These are phyloP conservation scores for Dysidea cf. avara DNA, from an alignment of 37 sponge, comb jelly and placozoan genomes.

Conservation along the genomic window DNA sequence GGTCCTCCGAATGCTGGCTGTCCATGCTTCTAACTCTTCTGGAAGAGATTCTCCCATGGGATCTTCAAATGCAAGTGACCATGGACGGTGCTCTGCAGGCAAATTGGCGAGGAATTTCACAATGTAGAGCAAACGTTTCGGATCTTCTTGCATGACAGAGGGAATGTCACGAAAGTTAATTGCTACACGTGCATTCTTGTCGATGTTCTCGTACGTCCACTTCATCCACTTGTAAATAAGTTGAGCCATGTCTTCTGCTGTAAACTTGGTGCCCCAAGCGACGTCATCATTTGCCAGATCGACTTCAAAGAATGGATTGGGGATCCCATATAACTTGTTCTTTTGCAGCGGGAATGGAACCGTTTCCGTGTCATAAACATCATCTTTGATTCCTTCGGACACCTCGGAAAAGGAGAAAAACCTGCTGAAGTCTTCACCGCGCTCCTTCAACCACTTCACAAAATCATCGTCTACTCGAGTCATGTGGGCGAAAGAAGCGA, in stretches of 20 bases:
- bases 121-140: conserved; percentile 59
- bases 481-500: conserved; percentile 76
- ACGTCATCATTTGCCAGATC: conserved; percentile 43
- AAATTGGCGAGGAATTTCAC: conserved; percentile 60
- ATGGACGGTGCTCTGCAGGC: conserved; percentile 54
- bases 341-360: conserved; percentile 59
- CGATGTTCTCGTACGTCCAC: conserved; percentile 43
- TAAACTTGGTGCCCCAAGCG: conserved; percentile 63
- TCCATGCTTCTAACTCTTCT: too few relatives aligned
- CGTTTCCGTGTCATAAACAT: conserved; percentile 49
- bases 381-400: conserved; percentile 36
- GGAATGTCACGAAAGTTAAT: conserved; percentile 81
- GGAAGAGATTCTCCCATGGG: too few relatives aligned
- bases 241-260: conserved; percentile 49
- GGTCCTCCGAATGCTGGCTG: too few relatives aligned
- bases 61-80: conserved; percentile 75
- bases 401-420: conserved; percentile 76
- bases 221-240: conserved; percentile 63
- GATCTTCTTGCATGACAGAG: conserved; percentile 53
- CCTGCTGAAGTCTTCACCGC: conserved; percentile 54
- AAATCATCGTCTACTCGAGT: too few relatives aligned
- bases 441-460: conserved; percentile 40
- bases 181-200: conserved; percentile 38
- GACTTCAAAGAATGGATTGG: conserved; percentile 66
- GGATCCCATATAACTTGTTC: conserved; percentile 65